Base-by-base conservation (phyloP, 2,888 invertebrate genomes). In the Agonopterix arenella region DNA sequence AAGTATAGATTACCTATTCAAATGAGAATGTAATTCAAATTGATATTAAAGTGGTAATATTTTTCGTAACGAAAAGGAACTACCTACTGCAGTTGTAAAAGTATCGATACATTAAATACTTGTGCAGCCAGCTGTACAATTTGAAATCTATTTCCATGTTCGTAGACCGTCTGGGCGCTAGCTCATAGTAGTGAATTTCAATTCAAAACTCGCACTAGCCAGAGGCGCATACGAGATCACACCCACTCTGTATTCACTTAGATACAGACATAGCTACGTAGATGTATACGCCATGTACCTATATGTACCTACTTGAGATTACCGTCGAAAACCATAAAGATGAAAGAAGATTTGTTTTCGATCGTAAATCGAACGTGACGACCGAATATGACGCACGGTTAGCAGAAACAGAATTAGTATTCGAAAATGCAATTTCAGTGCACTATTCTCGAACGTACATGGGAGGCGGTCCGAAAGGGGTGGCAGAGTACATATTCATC, bases 391-490 rank as follows among this genome's bases (percentile, higher is more conserved):
- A 11, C 36, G 37, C 37, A 44, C 64, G 66, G 64, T 67, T 66
- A 71, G 73, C 67, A 72, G 64, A 70, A 71, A 43, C 70, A 66
- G 77, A 85, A 86, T 86, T 85, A 88, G 84, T 84, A 85, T 84
- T 80, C 80, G 70, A 76, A 83, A 86, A 86, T 86, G 88, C 88
- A 86, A 86, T 88, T 86, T 84, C 81, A 77, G 75, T 85, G 84
- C 84, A 85, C 74, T 76, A 78, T 73, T 68, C 62, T 54, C 68
- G 75, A 76, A 79, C 70, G 73, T 74, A 70, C 75, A 68, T 72
- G 80, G 76, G 69, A 72, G 80, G 78, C 74, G 79, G 77, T 76
- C 76, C 73, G 70, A 73, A 70, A 73, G 79, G 81, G 83, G 80
- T 77, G 80, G 79, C 68, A 66, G 69, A 72, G 76, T 81, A 86